Evolutionary conservation across 2,888 invertebrate genomes (phyloP).

Genomic region (Pyrgus malvae): DNA sequence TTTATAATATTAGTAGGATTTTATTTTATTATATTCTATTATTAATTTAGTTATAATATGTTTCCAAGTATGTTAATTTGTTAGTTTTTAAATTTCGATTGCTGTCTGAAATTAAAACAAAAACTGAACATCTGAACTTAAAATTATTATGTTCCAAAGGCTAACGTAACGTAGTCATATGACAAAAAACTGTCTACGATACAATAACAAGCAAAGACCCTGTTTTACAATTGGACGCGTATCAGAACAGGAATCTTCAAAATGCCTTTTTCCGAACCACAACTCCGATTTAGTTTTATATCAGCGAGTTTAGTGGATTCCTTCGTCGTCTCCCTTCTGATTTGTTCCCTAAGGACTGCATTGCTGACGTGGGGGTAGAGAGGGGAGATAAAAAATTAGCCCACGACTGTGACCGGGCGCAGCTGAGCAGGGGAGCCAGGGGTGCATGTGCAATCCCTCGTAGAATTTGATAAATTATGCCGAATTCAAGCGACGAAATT

Average conservation of each 20-base stretch:
- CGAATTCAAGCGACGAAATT: conserved; percentile 65
- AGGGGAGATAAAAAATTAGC: conserved; percentile 70
- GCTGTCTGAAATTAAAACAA: no score
- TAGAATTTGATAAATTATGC: conserved; percentile 76
- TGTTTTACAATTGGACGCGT: conserved; percentile 35
- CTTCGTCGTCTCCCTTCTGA: conserved; percentile 49
- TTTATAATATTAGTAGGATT: no score
- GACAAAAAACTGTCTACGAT: background rate
- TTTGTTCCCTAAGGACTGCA: conserved; percentile 61
- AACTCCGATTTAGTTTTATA: conserved; percentile 50
- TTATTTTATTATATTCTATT: no score
- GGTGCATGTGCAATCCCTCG: conserved; percentile 66
- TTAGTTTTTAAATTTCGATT: no score
- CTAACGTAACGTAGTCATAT: no score
- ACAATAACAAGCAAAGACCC: conserved; percentile 4
- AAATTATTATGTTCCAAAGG: no score
- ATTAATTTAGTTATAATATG: no score
- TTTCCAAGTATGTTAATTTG: no score
- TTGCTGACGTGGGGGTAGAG: conserved; percentile 51
- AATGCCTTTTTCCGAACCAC: conserved; percentile 47
- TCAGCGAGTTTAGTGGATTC: conserved; percentile 43
- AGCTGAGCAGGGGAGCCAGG: conserved; percentile 57
- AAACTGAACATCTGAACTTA: no score
- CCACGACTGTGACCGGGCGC: conserved; percentile 56
- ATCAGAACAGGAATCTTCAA: conserved; percentile 50